These are phyloP conservation scores for Lepidostoma basale DNA, from an alignment of 1,140 invertebrate genomes.

Conservation along the genomic window DNA sequence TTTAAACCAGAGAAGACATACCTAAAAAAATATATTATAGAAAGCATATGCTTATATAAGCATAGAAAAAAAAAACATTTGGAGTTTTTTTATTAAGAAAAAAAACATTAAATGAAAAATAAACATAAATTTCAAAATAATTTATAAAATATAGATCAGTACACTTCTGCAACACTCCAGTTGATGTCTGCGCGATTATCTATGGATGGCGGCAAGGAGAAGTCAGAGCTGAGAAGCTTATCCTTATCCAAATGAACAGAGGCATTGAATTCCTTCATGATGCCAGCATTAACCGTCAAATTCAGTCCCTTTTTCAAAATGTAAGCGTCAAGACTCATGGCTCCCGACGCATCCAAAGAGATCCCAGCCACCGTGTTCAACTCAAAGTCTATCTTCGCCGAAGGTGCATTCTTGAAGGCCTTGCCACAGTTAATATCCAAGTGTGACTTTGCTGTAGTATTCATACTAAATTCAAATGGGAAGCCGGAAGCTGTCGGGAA, in stretches of 20 bases:
- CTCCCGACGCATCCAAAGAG: neutral
- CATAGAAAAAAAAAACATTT: too few species aligned
- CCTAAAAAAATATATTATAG: too few species aligned
- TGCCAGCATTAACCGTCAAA: neutral
- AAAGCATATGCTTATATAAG: too few species aligned
- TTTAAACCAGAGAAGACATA: too few species aligned
- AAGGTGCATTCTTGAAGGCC: neutral
- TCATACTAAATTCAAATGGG: neutral
- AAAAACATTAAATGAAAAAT: too few species aligned
- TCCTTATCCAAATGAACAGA: neutral
- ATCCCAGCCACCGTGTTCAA: neutral
- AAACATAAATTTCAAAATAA: too few species aligned
- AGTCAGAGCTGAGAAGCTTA: neutral
- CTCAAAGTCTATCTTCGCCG: neutral
- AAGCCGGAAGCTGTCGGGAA: neutral
- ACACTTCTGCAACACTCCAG: neutral
- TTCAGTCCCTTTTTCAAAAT: conserved; percentile 9
- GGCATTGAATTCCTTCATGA: neutral
- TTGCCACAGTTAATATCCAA: neutral
- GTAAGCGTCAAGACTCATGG: conserved; percentile 1
- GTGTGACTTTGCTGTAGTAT: neutral
- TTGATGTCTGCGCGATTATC: neutral
- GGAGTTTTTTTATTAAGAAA: too few species aligned
- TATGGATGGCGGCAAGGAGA: neutral
- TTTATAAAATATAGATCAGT: too few species aligned